Base-by-base conservation (phyloP, 2,113 vertebrate species). In the Thalassoma bifasciatum region DNA sequence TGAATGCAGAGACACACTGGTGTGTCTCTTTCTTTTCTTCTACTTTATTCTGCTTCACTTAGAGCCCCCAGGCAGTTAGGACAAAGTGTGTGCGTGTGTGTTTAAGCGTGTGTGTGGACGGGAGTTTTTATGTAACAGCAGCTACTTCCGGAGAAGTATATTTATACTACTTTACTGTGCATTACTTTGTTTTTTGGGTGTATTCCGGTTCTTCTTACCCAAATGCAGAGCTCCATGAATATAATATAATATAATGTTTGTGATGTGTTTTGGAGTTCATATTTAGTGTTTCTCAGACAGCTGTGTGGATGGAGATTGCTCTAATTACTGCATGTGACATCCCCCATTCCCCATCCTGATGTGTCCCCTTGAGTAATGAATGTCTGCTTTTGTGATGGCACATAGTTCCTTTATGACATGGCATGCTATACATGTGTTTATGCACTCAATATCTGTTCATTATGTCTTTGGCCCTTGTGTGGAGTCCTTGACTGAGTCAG, bases 31-130 rank as follows among this genome's bases (percentile, higher is more conserved):
- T 69, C 60, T 76, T 30, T 73, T 84, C 68, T 83, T 60, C 77
- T 24, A 49, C 68, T 81, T 82, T 70, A 73, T 89, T 83, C 76
- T 76, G 74, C 84, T 73, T 86, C 66, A 63, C 70, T 84, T 49
- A 56, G 49, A 66, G 52, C 81, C 75, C 71, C 13, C 0, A 65
- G 76, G 59, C 56, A 52, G 40, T 68, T n/a, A 21, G 58, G 56
- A n/a, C 38, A 24, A 60, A 44, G 40, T 30, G 34, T 57, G 24
- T 13, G 24, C 57, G 50, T 17, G 24, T 49, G 38, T 49, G 38
- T 66, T 14, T 26, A n/a, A 49, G 40, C 46, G 21, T 30, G 40
- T 26, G 17, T 10, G 53, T 36, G 11, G 5, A 23, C 26, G 8
- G 16, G 11, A 11, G 17, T 26, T 53, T 44, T 17, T 36, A 13